These are phyloP conservation scores for Oncorhynchus masou DNA, from an alignment of 2,113 vertebrate genomes.

Conservation along the genomic window DNA sequence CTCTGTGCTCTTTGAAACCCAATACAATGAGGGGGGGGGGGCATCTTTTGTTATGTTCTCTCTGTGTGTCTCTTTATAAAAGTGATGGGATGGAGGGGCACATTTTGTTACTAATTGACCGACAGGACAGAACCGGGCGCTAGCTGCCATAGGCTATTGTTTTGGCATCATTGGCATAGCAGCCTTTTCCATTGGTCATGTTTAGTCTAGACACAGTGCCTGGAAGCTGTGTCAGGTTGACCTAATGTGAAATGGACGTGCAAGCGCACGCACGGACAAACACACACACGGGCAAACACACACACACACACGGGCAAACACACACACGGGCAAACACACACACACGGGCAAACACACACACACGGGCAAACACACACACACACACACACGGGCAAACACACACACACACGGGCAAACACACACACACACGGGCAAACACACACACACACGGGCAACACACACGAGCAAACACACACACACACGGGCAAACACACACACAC, in stretches of 20 bases:
- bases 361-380: too few species aligned
- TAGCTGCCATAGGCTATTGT: neutral
- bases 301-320: neutral
- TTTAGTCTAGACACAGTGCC: conserved; percentile 35
- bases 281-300: conserved; percentile 2
- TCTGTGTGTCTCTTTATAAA: too few species aligned
- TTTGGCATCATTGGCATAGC: neutral
- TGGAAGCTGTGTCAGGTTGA: conserved; percentile 41
- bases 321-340: neutral
- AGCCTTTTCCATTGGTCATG: conserved; percentile 22
- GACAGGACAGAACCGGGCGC: neutral
- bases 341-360: neutral
- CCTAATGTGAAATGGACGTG: conserved; percentile 17
- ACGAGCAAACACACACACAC: too few species aligned
- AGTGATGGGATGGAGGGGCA: too few species aligned
- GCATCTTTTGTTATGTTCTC: neutral
- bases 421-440: too few species aligned
- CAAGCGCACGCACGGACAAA: conserved; percentile 7
- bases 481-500: too few species aligned
- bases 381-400: neutral
- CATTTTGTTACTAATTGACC: too few species aligned
- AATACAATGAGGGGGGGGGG: neutral
- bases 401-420: neutral
- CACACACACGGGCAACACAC: too few species aligned
- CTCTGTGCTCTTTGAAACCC: neutral